Conservation (phyloP, 2,113 vertebrate species). For the Meriones unguiculatus region DNA sequence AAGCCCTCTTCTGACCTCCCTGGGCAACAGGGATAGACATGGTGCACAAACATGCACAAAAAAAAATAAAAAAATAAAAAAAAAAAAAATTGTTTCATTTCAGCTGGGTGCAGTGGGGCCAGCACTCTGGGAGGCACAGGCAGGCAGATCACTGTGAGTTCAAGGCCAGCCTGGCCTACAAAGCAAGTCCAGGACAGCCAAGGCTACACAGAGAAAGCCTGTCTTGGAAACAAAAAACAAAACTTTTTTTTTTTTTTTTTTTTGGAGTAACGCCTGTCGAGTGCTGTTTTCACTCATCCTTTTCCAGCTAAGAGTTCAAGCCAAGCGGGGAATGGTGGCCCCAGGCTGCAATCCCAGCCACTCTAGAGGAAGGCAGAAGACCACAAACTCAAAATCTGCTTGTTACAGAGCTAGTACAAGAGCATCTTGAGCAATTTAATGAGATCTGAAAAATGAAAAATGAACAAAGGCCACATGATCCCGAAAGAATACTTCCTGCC, state of each 20-base stretch:
- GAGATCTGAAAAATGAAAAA: background rate
- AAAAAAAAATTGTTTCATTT: background rate
- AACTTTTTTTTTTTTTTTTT: too few relatives aligned
- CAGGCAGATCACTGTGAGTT: background rate
- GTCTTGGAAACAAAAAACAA: background rate
- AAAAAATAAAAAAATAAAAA: background rate
- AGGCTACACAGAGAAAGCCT: background rate
- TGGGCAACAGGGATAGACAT: background rate
- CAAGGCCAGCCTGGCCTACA: background rate
- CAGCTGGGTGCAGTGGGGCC: background rate
- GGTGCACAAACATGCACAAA: background rate
- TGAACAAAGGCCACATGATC: background rate
- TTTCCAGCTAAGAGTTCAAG: background rate
- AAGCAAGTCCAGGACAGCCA: background rate
- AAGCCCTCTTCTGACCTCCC: background rate
- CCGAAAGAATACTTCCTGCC: background rate
- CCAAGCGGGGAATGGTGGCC: background rate
- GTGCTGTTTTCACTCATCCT: background rate
- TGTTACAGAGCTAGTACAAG: background rate
- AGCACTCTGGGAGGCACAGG: background rate
- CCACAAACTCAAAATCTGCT: too few relatives aligned
- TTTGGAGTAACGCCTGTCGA: background rate
- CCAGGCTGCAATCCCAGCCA: background rate
- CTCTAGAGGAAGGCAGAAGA: background rate
- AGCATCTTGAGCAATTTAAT: background rate